Evolutionary conservation across 2,797 vertebrate species (phyloP).

Genomic region (Peromyscus attwateri): DNA sequence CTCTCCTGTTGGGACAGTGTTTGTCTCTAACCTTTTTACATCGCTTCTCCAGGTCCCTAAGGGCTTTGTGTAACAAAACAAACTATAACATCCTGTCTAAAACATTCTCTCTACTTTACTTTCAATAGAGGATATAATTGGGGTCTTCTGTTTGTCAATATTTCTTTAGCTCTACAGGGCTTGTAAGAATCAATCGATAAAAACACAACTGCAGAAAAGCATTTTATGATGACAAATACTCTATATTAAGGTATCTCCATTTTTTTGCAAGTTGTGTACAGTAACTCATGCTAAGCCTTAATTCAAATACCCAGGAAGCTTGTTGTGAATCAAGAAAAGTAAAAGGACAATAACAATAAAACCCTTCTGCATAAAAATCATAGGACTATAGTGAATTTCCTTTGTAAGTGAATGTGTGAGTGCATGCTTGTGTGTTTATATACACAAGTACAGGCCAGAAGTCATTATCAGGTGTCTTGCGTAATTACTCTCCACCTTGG

Average conservation of each 20-base stretch:
- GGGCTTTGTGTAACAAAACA: background rate
- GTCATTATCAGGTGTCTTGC: background rate
- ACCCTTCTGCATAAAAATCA: background rate
- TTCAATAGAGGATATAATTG: constrained; percentile 55
- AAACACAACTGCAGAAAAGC: constrained; percentile 56
- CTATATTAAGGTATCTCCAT: constrained; percentile 21
- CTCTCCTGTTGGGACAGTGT: background rate
- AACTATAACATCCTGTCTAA: background rate
- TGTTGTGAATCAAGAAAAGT: background rate
- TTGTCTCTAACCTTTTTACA: constrained; percentile 4
- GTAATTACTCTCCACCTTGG: background rate
- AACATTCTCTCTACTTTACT: background rate
- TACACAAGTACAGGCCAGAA: background rate
- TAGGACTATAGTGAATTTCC: background rate
- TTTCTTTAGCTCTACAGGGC: constrained; percentile 41
- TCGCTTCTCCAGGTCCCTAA: background rate
- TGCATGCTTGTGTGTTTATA: background rate
- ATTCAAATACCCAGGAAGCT: background rate
- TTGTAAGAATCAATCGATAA: constrained; percentile 24
- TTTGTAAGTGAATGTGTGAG: background rate
- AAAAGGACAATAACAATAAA: background rate
- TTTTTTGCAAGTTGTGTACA: constrained; percentile 54
- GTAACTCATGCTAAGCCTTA: background rate
- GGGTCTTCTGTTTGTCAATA: constrained; percentile 48
- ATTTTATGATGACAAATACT: constrained; percentile 60